A percentile compares a stretch with the other conserved stretches of the same genome.
Conservation (phyloP, 2,797 vertebrate species). For the Buphagus erythrorhynchus region DNA sequence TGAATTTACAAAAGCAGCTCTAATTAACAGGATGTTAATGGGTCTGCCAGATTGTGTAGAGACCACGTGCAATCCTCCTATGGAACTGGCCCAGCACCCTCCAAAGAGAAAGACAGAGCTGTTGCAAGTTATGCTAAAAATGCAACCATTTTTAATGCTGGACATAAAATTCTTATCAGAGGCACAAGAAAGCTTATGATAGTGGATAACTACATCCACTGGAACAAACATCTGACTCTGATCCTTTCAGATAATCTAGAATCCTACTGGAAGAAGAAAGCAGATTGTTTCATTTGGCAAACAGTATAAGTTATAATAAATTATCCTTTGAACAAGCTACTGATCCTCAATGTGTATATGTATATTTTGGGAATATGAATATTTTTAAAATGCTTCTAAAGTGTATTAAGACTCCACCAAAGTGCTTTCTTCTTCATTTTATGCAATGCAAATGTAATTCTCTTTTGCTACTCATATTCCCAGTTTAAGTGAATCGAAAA, state of each 20-base stretch:
- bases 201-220: neutral
- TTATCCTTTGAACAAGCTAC: neutral
- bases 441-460: neutral
- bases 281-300: neutral
- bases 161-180: neutral
- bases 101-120: neutral
- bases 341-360: neutral
- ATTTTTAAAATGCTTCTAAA: neutral
- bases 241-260: neutral
- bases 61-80: neutral
- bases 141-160: neutral
- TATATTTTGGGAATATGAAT: neutral
- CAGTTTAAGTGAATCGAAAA: neutral
- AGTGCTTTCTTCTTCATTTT: slow-evolving; percentile 1
- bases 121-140: neutral
- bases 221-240: neutral
- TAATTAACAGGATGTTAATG: neutral
- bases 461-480: neutral
- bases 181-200: neutral
- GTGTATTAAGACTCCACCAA: neutral
- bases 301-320: neutral
- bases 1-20: neutral
- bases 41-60: neutral
- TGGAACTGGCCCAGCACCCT: neutral
- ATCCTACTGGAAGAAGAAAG: neutral